These are phyloP conservation scores for Athripsodes cinereus DNA, from an alignment of 2,888 invertebrate species.

Conservation along the genomic window DNA sequence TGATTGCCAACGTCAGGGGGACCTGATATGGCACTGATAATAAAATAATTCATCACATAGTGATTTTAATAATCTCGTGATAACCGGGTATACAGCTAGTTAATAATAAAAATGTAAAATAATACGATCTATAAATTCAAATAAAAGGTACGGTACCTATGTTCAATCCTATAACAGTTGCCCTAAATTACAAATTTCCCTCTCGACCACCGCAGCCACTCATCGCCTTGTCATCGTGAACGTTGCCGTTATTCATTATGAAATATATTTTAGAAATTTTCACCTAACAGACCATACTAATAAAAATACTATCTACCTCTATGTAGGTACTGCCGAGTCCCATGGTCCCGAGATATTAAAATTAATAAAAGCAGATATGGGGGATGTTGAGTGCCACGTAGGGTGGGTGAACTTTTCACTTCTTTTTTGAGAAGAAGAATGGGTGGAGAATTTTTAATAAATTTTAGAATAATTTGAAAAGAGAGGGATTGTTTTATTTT, in stretches of 20 bases:
- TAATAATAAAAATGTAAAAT: too few relatives aligned
- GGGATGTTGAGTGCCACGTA: not conserved
- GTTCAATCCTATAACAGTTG: not conserved
- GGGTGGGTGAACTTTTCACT: not conserved
- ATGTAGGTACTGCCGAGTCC: too few relatives aligned
- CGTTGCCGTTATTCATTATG: not conserved
- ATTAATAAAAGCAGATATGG: not conserved
- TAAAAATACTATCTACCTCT: not conserved
- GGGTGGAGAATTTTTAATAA: not conserved
- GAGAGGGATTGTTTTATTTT: too few relatives aligned
- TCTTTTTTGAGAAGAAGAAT: not conserved
- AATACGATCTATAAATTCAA: too few relatives aligned
- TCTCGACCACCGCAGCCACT: conserved; percentile 1
- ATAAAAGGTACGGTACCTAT: too few relatives aligned
- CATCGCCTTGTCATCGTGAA: not conserved
- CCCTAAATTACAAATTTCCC: conserved; percentile 4
- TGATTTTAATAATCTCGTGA: too few relatives aligned
- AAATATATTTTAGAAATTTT: not conserved
- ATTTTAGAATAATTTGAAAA: not conserved
- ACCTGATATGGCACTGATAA: too few relatives aligned
- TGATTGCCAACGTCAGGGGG: too few relatives aligned
- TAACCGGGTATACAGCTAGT: too few relatives aligned
- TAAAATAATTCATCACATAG: too few relatives aligned
- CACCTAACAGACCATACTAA: not conserved
- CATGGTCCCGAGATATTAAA: not conserved